Evolutionary conservation across 2,888 invertebrate genomes (phyloP), one percentile per base, ranked within the genome.

Genomic region (Diarsia brunnea): DNA sequence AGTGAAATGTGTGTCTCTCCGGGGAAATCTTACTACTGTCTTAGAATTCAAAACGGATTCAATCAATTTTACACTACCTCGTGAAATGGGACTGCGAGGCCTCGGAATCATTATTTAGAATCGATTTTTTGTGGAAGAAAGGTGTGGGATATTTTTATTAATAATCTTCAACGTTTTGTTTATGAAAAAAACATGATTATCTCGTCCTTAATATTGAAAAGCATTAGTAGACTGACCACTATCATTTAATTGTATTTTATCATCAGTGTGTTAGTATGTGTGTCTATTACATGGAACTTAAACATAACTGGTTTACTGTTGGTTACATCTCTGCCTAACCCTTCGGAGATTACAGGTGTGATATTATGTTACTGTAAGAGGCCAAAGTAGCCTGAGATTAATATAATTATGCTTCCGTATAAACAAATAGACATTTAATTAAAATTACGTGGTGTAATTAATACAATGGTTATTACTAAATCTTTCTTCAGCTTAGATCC

Each of bases 21-120:
- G 24, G 91, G 91, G 91, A 92, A 92, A 92, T 92, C 88, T 88
- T 78, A 83, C 84, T 82, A 85, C 87, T 84, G 73, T 85, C 81
- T 87, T 82, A 47, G 84, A 87, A 89, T 87, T 87, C 80, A 76
- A 87, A 88, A 87, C 82, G 84, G 86, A 87, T 87, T 78, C 76
- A 84, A 85, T 86, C 84, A 85, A 87, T 86, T 88, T 81, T 74
- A 78, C 45, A 61, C 47, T 64, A 71, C 47, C 55, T 27, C 27
- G 4, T 53, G 14, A 49, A 49, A 49, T 55, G 12, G 43, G 21
- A 60, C 45, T 60, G 10, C 24, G 24, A 47, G 31, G n/a, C 16
- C 19, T 16, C 2, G 10, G 31, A 75, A 31, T 24, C 16, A 45
- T 53, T 53, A 53, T 53, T 74, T 7, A 14, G 3, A 51, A 8